These are phyloP conservation scores for Prosapia bicincta DNA, from an alignment of 2,888 invertebrate genomes.

Conservation along the genomic window DNA sequence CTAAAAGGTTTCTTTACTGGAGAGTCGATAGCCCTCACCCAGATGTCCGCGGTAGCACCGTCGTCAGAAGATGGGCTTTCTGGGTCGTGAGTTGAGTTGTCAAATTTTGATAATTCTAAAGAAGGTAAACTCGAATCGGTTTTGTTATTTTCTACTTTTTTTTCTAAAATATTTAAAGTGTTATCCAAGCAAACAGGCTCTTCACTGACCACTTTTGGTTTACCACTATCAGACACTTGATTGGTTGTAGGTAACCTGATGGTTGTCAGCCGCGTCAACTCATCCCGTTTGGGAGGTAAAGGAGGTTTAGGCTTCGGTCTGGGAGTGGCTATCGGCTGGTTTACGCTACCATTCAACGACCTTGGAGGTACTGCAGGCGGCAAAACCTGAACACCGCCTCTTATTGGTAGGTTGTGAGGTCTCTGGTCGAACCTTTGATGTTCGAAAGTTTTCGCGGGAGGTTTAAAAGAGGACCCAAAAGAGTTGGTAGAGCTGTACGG, in stretches of 20 bases:
- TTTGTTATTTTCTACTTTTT: background rate
- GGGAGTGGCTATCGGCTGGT: conserved; percentile 22
- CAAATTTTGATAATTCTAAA: conserved; percentile 4
- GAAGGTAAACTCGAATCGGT: background rate
- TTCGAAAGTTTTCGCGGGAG: conserved; percentile 4
- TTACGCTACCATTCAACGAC: conserved; percentile 15
- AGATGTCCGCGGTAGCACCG: conserved; percentile 40
- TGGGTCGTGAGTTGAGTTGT: conserved; percentile 16
- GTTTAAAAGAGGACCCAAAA: conserved; percentile 14
- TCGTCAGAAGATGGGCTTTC: conserved; percentile 37
- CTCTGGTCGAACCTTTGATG: conserved; percentile 22
- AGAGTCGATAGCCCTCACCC: conserved; percentile 40
- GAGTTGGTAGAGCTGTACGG: conserved; percentile 15
- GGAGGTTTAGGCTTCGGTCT: conserved; percentile 39
- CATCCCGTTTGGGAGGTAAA: conserved; percentile 39
- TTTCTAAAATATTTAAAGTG: background rate
- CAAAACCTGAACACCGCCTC: conserved; percentile 36
- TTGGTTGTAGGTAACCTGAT: conserved; percentile 27
- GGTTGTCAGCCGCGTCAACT: conserved; percentile 39
- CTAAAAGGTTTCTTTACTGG: conserved; percentile 36
- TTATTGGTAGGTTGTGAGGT: conserved; percentile 16
- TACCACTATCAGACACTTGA: conserved; percentile 23
- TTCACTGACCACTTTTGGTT: background rate
- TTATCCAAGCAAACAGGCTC: background rate
- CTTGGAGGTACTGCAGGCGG: conserved; percentile 35